These are phyloP conservation scores for Epinotia bilunana DNA, from an alignment of 2,888 invertebrate species.

Conservation along the genomic window DNA sequence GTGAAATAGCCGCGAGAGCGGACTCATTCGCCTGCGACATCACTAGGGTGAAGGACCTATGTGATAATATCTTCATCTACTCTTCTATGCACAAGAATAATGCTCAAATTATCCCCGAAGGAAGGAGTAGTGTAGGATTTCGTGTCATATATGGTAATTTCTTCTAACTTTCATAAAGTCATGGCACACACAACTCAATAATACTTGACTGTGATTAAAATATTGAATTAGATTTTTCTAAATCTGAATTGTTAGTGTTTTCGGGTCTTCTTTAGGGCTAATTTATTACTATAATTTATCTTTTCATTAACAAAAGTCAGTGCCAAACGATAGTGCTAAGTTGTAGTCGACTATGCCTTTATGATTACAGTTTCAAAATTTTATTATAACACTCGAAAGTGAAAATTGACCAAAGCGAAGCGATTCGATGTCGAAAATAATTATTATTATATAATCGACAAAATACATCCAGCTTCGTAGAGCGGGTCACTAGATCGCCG, in stretches of 20 bases:
- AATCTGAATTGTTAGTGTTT: slow-evolving; percentile 65
- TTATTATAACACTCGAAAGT: slow-evolving; percentile 63
- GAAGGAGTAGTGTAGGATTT: slow-evolving; percentile 82
- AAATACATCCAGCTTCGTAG: slow-evolving; percentile 67
- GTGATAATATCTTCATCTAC: slow-evolving; percentile 78
- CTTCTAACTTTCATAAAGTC: slow-evolving; percentile 72
- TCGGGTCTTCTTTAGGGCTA: slow-evolving; percentile 69
- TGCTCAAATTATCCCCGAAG: slow-evolving; percentile 81
- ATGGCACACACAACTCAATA: slow-evolving; percentile 76
- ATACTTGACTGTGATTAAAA: slow-evolving; percentile 82
- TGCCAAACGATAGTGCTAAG: slow-evolving; percentile 83
- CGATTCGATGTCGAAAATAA: slow-evolving; percentile 53
- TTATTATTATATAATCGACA: slow-evolving; percentile 30
- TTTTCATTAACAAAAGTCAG: slow-evolving; percentile 73
- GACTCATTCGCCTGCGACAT: slow-evolving; percentile 63
- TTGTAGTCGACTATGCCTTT: slow-evolving; percentile 78
- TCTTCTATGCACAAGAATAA: slow-evolving; percentile 81
- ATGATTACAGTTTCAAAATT: slow-evolving; percentile 74
- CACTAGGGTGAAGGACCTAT: slow-evolving; percentile 70
- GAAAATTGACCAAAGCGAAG: slow-evolving; percentile 75
- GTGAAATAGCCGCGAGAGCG: slow-evolving; percentile 78
- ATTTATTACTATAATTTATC: slow-evolving; percentile 70
- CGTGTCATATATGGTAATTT: slow-evolving; percentile 81
- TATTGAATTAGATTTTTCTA: slow-evolving; percentile 70
- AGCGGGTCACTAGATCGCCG: slow-evolving; percentile 81